phyloP scores from a whole-genome alignment of 2,797 vertebrate species.

The Myripristis murdjan region DNA sequence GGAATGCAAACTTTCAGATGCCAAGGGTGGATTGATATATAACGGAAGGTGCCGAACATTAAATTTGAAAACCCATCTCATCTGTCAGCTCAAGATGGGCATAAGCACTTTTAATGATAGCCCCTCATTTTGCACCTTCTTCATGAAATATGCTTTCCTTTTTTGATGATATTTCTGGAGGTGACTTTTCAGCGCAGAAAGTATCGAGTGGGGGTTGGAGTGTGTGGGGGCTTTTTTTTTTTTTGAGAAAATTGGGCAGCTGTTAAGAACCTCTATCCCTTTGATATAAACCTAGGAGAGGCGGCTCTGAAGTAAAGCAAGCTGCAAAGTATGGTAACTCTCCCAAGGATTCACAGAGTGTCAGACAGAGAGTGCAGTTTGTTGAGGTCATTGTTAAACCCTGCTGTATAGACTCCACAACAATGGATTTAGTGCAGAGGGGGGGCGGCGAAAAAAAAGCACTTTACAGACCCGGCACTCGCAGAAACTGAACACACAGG shows the following conservation, averaged over 20 bases:
- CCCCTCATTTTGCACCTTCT: slow-evolving; percentile 19
- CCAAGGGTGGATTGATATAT: slow-evolving; percentile 44
- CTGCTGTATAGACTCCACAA: slow-evolving; percentile 53
- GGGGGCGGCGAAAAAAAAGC: slow-evolving; percentile 17
- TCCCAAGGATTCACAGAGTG: slow-evolving; percentile 52
- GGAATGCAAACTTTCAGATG: slow-evolving; percentile 44
- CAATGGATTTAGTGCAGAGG: slow-evolving; percentile 38
- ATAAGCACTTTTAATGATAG: slow-evolving; percentile 22
- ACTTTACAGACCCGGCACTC: slow-evolving; percentile 49
- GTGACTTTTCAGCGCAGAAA: slow-evolving; percentile 62
- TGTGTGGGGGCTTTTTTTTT: too few relatives aligned
- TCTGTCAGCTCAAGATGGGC: slow-evolving; percentile 36
- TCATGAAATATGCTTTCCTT: slow-evolving; percentile 27
- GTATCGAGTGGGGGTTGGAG: too few relatives aligned
- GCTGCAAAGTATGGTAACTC: slow-evolving; percentile 56
- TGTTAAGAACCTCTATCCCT: slow-evolving; percentile 60
- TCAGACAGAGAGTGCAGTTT: slow-evolving; percentile 44
- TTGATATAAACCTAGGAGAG: slow-evolving; percentile 69
- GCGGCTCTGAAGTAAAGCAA: slow-evolving; percentile 67
- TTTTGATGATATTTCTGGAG: slow-evolving; percentile 58
- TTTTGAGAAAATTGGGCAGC: slow-evolving; percentile 50
- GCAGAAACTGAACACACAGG: slow-evolving; percentile 40
- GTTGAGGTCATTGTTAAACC: slow-evolving; percentile 70
- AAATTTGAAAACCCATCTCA: slow-evolving; percentile 40
- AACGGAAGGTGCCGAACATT: slow-evolving; percentile 24